phyloP scores from a whole-genome alignment of 2,888 invertebrate species.

The Meliscaeva auricollis region DNA sequence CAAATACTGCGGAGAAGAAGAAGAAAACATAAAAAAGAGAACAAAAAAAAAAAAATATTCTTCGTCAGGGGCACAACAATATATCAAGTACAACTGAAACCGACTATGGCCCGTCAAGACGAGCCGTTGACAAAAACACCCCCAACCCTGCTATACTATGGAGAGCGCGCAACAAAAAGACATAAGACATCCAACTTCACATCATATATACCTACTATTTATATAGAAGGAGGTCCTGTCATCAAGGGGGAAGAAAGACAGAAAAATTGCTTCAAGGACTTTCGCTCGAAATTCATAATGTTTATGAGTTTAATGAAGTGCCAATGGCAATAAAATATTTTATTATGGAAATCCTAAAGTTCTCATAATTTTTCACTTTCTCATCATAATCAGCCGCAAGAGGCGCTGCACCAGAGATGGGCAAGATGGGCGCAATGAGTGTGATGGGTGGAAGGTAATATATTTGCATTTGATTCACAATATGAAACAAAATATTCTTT shows the following conservation, averaged over 20 bases:
- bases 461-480: constrained; percentile 57
- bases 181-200: background rate
- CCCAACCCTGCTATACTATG: background rate
- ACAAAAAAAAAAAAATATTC: constrained; percentile 1
- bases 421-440: constrained; percentile 1
- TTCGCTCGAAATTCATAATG: constrained; percentile 80
- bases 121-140: constrained; percentile 62
- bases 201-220: background rate
- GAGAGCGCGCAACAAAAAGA: background rate
- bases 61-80: too few relatives aligned
- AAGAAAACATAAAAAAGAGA: constrained; percentile 1
- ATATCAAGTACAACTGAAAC: constrained; percentile 56
- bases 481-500: too few relatives aligned
- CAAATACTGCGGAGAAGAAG: constrained; percentile 29
- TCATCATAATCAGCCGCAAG: constrained; percentile 74
- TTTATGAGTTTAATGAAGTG: constrained; percentile 84
- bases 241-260: constrained; percentile 36
- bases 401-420: background rate
- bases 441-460: background rate
- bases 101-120: constrained; percentile 56
- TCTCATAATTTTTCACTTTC: constrained; percentile 82
- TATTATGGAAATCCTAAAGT: constrained; percentile 78
- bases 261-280: constrained; percentile 65
- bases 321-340: constrained; percentile 81
- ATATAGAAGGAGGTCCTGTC: background rate